Conservation (phyloP, 2,797 vertebrate genomes). For the Enteromius thamalakanensis region DNA sequence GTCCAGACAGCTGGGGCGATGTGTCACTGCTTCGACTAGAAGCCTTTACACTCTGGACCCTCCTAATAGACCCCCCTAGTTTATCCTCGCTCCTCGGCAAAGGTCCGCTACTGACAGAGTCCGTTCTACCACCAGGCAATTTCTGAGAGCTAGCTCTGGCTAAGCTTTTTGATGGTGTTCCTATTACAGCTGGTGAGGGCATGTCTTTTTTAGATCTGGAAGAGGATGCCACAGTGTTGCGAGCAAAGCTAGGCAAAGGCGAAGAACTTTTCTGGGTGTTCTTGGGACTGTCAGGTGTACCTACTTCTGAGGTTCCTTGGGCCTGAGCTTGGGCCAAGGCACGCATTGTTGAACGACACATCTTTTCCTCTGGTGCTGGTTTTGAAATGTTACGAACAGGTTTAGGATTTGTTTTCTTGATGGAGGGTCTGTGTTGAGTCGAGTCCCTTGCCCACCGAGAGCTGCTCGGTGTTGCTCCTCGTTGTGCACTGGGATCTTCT, state of each 20-base stretch:
- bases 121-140: slow-evolving; percentile 63
- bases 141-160: slow-evolving; percentile 78
- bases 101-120: slow-evolving; percentile 64
- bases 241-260: slow-evolving; percentile 85
- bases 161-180: slow-evolving; percentile 74
- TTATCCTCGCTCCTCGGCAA: slow-evolving; percentile 72
- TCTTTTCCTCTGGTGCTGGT: slow-evolving; percentile 85
- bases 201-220: slow-evolving; percentile 86
- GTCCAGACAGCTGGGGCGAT: slow-evolving; percentile 58
- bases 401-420: slow-evolving; percentile 88
- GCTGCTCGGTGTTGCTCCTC: slow-evolving; percentile 68
- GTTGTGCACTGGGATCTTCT: slow-evolving; percentile 81
- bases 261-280: slow-evolving; percentile 67
- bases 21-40: slow-evolving; percentile 75
- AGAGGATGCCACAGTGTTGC: slow-evolving; percentile 90
- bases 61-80: slow-evolving; percentile 72
- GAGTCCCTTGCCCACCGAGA: slow-evolving; percentile 79
- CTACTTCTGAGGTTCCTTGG: slow-evolving; percentile 68
- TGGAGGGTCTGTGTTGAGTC: slow-evolving; percentile 69
- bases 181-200: slow-evolving; percentile 61
- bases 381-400: slow-evolving; percentile 84
- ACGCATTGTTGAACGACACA: slow-evolving; percentile 84
- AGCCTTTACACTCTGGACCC: slow-evolving; percentile 82
- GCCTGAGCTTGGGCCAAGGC: slow-evolving; percentile 73
- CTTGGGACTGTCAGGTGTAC: slow-evolving; percentile 64